Conservation (phyloP, 2,797 vertebrate species). For the Amphiprion clarkii region DNA sequence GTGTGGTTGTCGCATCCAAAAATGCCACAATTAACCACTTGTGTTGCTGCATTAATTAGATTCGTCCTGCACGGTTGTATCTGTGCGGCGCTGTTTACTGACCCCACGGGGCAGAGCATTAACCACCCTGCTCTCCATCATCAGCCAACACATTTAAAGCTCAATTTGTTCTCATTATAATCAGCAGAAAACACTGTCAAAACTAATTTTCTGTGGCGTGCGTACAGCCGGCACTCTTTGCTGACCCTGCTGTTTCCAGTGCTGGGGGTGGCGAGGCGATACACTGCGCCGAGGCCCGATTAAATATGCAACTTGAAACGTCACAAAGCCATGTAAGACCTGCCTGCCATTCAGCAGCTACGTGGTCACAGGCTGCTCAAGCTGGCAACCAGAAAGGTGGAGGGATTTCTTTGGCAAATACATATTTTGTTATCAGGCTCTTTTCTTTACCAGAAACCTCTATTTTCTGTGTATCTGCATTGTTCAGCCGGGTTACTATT, state of each 20-base stretch:
- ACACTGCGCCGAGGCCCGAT: neutral
- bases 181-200: conserved; percentile 65
- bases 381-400: conserved; percentile 1
- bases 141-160: conserved; percentile 61
- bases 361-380: conserved; percentile 5
- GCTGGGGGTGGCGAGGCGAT: conserved; percentile 9
- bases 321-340: conserved; percentile 32
- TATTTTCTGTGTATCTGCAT: conserved; percentile 8
- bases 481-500: neutral
- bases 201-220: conserved; percentile 50
- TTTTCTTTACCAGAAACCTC: neutral
- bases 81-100: conserved; percentile 49
- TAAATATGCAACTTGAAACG: conserved; percentile 36
- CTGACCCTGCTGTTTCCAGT: conserved; percentile 52
- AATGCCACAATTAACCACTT: conserved; percentile 34
- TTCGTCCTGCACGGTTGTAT: conserved; percentile 39
- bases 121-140: conserved; percentile 48
- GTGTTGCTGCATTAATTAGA: conserved; percentile 40
- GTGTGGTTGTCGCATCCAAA: neutral
- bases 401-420: conserved; percentile 1
- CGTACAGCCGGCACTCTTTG: conserved; percentile 33
- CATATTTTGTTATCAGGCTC: conserved; percentile 7
- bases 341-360: neutral
- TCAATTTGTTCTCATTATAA: conserved; percentile 77
- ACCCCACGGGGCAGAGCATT: conserved; percentile 48